Evolutionary conservation across 2,797 vertebrate species (phyloP), one percentile per base, ranked within the genome.

Genomic region (Furcifer pardalis): DNA sequence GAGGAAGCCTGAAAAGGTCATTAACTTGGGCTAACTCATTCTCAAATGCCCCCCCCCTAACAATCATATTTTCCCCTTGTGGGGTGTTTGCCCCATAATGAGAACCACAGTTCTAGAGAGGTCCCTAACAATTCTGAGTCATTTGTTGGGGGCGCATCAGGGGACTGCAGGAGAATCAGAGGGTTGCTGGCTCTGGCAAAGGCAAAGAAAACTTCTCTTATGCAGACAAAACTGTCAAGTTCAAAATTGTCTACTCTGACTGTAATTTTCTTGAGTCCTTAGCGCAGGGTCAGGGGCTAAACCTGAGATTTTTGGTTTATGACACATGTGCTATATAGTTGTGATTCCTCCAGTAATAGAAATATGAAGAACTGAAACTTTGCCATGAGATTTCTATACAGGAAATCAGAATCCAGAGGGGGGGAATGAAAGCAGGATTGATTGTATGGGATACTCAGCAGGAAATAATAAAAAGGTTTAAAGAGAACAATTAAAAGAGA

Each of bases 401-500:
- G 56, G n/a, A 81, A 81, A 78, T n/a, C 23, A 44, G 87, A 79
- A 10, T 69, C 46, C 30, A 40, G 13, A 12, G 15, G 2, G 84
- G 71, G 79, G 66, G 81, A 37, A 84, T 71, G 15, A 85, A 73
- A 74, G 40, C 44, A 8, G 80, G 32, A 60, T 72, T 23, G 2
- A 86, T 35, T 15, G 73, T 77, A 82, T 19, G 77, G 44, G 65
- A 30, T 74, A 80, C 40, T 19, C 81, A 49, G 7, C 21, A 79
- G 52, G 30, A 86, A 86, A 73, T 2, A 65, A 4, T 77, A 79
- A 79, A 60, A 72, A 63, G 7, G 78, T 79, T 75, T 71, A 42
- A 68, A 49, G 74, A 60, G 30, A 76, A 30, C 9, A 10, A 13
- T 21, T 84, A 59, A 74, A 73, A 71, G 19, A 15, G 7, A 75